Evolutionary conservation across 1,140 invertebrate genomes (phyloP).

Genomic region (Brachionus rotundiformis): DNA sequence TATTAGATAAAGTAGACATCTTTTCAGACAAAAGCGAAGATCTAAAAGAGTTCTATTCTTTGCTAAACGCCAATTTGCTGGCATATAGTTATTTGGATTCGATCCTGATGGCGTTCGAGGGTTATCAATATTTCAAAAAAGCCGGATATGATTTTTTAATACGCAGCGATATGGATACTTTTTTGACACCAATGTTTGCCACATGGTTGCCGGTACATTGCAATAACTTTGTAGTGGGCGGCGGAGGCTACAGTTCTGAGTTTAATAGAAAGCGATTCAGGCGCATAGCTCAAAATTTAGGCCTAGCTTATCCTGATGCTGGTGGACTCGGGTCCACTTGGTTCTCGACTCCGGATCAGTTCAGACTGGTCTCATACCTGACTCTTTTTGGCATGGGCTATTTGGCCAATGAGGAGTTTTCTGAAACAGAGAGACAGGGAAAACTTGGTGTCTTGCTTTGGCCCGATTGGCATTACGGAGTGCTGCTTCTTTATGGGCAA

Average conservation of each 20-base stretch:
- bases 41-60: conserved; percentile 21
- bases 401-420: conserved; percentile 50
- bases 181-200: conserved; percentile 50
- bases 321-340: conserved; percentile 47
- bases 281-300: conserved; percentile 32
- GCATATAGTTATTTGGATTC: conserved; percentile 47
- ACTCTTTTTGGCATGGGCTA: conserved; percentile 25
- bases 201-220: conserved; percentile 17
- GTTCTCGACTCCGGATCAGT: conserved; percentile 25
- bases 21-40: neutral
- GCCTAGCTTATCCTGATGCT: neutral
- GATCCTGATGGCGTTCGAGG: conserved; percentile 44
- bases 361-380: neutral
- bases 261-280: conserved; percentile 38
- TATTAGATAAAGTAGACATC: conserved; percentile 19
- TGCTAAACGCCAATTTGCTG: conserved; percentile 4
- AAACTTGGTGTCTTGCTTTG: conserved; percentile 49
- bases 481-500: conserved; percentile 31
- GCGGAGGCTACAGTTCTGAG: conserved; percentile 38
- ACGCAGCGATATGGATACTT: conserved; percentile 47
- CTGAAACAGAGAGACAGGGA: neutral
- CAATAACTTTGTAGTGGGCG: conserved; percentile 39
- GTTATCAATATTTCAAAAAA: conserved; percentile 40
- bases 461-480: conserved; percentile 53
- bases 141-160: conserved; percentile 47